Base-by-base conservation (phyloP, 2,797 vertebrate genomes). In the Dipus sagitta region DNA sequence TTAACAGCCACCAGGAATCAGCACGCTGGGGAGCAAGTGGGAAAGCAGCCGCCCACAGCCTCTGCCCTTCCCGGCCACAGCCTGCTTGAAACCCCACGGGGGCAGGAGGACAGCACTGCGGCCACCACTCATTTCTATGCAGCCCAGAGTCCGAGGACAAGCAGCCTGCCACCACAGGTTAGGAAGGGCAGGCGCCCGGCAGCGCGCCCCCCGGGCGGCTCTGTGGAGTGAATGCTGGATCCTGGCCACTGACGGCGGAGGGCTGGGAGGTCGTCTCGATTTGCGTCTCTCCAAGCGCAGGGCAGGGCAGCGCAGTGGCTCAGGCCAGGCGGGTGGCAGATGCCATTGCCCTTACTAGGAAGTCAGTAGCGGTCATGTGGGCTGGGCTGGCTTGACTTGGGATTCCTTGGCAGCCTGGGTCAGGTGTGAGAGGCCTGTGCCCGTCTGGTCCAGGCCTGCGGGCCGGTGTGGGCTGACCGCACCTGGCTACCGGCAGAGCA, bases 21-120 rank as follows among this genome's bases (percentile, higher is more conserved):
- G 97, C 86, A 95, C 97, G 96, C 98, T 97, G 97, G 97, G 98
- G 97, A 98, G 97, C 97, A 96, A 94, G 97, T 84, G 24, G 95
- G 96, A 95, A 94, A 89, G 90, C 93, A 74, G 96, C 97, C 79
- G 76, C 95, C 92, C 62, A 54, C 87, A 95, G 96, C 96, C 93
- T 94, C 96, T 58, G 95, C 52, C 85, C 80, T 71, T 68, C 64
- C 75, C 75, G 26, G 77, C 70, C 7, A 30, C 60, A 42, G 97
- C 97, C 97, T 96, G 92, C 96, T 97, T 88, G 4, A 79, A n/a
- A n/a, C n/a, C 65, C 81, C 71, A 96, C 96, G 79, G 96, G 96
- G 96, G 97, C 96, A 83, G 28, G 95, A 94, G 95, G 98, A 97
- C 86, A 96, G 94, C 95, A 96, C 95, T 3, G 38, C 0, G 96